These are phyloP conservation scores for Galendromus occidentalis DNA, from an alignment of 1,140 invertebrate genomes.

Conservation along the genomic window DNA sequence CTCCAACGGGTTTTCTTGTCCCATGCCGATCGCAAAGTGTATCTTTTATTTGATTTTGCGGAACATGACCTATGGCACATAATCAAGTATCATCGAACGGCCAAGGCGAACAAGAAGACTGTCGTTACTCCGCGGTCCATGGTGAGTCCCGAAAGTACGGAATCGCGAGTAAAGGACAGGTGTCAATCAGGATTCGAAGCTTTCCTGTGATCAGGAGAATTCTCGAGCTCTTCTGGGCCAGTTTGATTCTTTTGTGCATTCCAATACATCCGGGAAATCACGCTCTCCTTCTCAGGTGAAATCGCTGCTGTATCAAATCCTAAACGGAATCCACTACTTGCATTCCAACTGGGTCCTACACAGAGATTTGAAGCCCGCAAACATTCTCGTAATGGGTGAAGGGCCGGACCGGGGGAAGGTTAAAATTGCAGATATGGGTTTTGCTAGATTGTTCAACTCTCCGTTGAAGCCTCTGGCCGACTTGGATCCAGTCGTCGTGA, in stretches of 20 bases:
- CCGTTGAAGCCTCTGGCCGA: constrained; percentile 92
- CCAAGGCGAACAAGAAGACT: constrained; percentile 92
- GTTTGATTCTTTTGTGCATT: too few relatives aligned
- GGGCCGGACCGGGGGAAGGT: constrained; percentile 86
- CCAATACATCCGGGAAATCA: too few relatives aligned
- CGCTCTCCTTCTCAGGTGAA: constrained; percentile 43
- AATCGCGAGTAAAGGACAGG: too few relatives aligned
- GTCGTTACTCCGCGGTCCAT: constrained; percentile 89
- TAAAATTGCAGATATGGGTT: constrained; percentile 99
- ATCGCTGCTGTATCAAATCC: constrained; percentile 89
- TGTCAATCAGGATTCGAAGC: too few relatives aligned
- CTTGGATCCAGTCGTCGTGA: constrained; percentile 97
- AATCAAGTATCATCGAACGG: constrained; percentile 94
- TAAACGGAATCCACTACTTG: constrained; percentile 97
- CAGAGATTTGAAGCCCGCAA: constrained; percentile 97
- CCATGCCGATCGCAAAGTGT: constrained; percentile 89
- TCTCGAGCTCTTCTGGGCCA: too few relatives aligned
- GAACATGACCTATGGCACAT: constrained; percentile 99
- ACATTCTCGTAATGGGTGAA: constrained; percentile 98
- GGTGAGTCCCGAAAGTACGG: too few relatives aligned
- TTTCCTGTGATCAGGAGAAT: too few relatives aligned
- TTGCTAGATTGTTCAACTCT: constrained; percentile 95
- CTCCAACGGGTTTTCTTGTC: constrained; percentile 92
- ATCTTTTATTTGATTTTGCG: constrained; percentile 95
- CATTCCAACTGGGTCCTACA: constrained; percentile 99